Percentiles rank a stretch among this genome's conserved stretches.
phyloP scores from a whole-genome alignment of 2,113 vertebrate genomes.

The Vulpes lagopus region DNA sequence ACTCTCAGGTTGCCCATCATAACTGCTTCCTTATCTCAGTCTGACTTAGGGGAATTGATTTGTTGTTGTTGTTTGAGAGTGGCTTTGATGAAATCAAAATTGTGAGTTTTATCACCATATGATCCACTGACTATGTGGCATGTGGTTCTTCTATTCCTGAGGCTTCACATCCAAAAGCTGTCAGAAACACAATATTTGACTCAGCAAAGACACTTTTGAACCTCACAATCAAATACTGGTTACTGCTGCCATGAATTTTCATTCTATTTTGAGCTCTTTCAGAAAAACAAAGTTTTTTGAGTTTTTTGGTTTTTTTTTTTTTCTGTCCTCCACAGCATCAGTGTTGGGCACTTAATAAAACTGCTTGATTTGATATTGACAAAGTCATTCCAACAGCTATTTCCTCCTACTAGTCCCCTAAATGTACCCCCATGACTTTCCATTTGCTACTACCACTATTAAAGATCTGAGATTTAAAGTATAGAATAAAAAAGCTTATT shows the following conservation, averaged over 20 bases:
- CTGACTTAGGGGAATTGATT: not conserved
- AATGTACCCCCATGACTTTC: not conserved
- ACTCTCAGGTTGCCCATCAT: not conserved
- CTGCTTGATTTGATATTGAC: slow-evolving; percentile 27
- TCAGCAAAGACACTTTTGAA: not conserved
- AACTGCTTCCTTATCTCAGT: not conserved
- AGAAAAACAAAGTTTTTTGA: not conserved
- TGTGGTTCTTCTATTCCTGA: not conserved
- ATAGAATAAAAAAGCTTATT: not conserved
- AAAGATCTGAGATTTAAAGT: not conserved
- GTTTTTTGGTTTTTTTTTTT: not conserved
- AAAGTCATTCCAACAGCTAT: slow-evolving; percentile 32
- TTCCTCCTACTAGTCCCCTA: not conserved
- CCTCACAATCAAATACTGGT: not conserved
- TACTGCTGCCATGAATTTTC: not conserved
- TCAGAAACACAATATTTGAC: not conserved
- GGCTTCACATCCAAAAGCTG: not conserved
- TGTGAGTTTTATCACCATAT: not conserved
- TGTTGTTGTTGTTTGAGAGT: not conserved
- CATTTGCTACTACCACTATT: not conserved
- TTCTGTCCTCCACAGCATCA: not conserved
- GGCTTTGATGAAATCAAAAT: slow-evolving; percentile 9
- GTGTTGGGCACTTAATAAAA: not conserved
- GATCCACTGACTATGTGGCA: not conserved
- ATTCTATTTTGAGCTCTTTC: slow-evolving; percentile 16